Evolutionary conservation across 1,140 invertebrate genomes (phyloP), one percentile per base, ranked within the genome.

Genomic region (Ectropis grisescens): DNA sequence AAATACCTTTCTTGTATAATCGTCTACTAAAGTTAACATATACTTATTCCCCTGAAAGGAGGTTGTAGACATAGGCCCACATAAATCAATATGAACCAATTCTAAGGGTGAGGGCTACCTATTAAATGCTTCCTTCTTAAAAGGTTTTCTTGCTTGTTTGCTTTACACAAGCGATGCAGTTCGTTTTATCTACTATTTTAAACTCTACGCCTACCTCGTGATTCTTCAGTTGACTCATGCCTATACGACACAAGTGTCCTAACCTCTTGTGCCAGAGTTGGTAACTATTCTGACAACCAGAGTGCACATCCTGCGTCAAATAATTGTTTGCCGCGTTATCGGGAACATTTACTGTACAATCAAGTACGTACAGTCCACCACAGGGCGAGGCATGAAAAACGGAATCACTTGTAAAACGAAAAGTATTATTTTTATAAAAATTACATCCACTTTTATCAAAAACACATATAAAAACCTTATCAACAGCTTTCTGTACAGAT

Each of bases 1-100:
- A 19, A 19, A 19, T 19, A 28, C 8, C 11, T 2, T 28, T 12
- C 26, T n/a, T 11, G 26, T 33, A 39, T 10, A 53, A 15, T 78
- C 54, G 47, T 82, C 72, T 33, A 61, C 75, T 15, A 81, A 54
- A 0, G 49, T 9, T n/a, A 82, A 22, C 42, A 65, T 62, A 47
- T 62, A 82, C 15, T 39, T 29, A 26, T 58, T 47, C 11, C 67
- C 61, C 12, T 60, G 56, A 2, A 62, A 24, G 9, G 58, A 70
- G 13, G 25, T 22, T 5, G 41, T 29, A 26, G 49, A 47, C 60
- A 82, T 75, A 32, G 61, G 65, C 26, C 70, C 72, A 41, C 47
- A 62, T 1, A 71, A 13, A 56, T 83, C 75, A 1, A 40, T 47
- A 37, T 75, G 66, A 11, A 76, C 41, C 14, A 66, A 40, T 39